A percentile compares a stretch with the other conserved stretches of the same genome.
Conservation (phyloP, 2,888 invertebrate genomes). For the Dorcus hopei region DNA sequence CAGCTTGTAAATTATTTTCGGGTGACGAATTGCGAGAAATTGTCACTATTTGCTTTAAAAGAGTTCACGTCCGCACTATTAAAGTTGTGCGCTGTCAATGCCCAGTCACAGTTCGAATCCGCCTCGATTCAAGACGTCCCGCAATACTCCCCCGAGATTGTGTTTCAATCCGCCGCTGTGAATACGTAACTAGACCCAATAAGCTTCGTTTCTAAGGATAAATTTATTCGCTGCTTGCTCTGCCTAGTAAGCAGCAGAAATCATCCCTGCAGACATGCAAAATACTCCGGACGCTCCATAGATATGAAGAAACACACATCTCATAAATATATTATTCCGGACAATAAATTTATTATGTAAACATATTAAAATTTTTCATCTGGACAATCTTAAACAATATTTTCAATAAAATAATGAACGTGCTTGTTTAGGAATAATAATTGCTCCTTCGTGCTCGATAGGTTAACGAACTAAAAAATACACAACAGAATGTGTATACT, state of each 20-base stretch:
- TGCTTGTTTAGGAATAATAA: no score
- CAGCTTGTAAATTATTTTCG: not conserved
- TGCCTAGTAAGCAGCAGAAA: slow-evolving; percentile 8
- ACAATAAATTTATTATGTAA: no score
- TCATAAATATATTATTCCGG: no score
- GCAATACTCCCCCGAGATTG: slow-evolving; percentile 35
- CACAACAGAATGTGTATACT: no score
- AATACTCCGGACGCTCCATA: not conserved
- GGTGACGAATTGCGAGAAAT: slow-evolving; percentile 11
- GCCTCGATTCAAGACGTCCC: slow-evolving; percentile 22
- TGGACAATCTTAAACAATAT: no score
- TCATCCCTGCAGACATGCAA: slow-evolving; percentile 7
- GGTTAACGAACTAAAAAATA: no score
- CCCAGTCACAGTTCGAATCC: not conserved
- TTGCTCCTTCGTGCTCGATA: no score
- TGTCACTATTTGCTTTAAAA: slow-evolving; percentile 6
- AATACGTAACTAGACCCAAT: slow-evolving; percentile 36
- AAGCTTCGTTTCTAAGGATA: slow-evolving; percentile 34
- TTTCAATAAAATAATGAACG: no score
- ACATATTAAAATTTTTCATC: no score
- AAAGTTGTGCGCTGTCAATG: slow-evolving; percentile 4
- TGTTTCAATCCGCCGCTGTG: slow-evolving; percentile 40
- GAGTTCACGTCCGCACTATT: slow-evolving; percentile 9
- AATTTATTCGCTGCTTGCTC: slow-evolving; percentile 27
- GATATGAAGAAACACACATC: no score